Conservation (phyloP, 2,113 vertebrate species). For the Oncorhynchus nerka region DNA sequence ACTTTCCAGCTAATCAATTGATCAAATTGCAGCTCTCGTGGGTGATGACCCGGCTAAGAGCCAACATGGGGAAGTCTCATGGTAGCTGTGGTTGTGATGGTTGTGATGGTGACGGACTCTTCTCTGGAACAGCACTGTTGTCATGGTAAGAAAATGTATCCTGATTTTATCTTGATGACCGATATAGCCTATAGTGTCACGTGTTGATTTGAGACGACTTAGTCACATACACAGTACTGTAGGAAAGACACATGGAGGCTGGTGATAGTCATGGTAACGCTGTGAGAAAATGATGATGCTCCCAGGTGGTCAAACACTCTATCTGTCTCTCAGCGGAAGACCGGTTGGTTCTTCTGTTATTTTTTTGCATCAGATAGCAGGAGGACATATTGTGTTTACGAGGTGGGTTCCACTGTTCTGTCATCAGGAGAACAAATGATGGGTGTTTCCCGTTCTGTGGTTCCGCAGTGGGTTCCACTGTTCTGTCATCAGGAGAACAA, state of each 20-base stretch:
- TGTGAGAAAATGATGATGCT: constrained; percentile 61
- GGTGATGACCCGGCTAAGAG: constrained; percentile 24
- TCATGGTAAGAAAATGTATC: not conserved
- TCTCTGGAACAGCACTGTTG: not conserved
- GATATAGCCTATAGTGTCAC: not conserved
- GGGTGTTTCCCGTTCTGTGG: too few species aligned
- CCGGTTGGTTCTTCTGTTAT: constrained; percentile 64
- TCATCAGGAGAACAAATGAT: too few species aligned
- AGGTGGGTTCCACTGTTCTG: too few species aligned
- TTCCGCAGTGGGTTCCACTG: too few species aligned
- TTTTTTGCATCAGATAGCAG: constrained; percentile 56
- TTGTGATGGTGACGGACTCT: not conserved
- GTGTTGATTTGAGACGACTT: constrained; percentile 38
- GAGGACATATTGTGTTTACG: not conserved
- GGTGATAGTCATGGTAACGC: constrained; percentile 55
- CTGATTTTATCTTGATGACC: constrained; percentile 1
- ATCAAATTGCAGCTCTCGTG: constrained; percentile 31
- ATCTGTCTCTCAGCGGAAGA: constrained; percentile 66
- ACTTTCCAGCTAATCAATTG: constrained; percentile 31
- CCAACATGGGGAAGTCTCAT: constrained; percentile 31
- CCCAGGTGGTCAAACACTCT: constrained; percentile 70
- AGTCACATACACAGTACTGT: constrained; percentile 37
- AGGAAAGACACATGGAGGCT: constrained; percentile 34
- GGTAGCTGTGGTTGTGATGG: constrained; percentile 8
- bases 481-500: too few species aligned